These are phyloP conservation scores for Jordanella pulchra DNA, from an alignment of 2,797 vertebrate species.

Conservation along the genomic window DNA sequence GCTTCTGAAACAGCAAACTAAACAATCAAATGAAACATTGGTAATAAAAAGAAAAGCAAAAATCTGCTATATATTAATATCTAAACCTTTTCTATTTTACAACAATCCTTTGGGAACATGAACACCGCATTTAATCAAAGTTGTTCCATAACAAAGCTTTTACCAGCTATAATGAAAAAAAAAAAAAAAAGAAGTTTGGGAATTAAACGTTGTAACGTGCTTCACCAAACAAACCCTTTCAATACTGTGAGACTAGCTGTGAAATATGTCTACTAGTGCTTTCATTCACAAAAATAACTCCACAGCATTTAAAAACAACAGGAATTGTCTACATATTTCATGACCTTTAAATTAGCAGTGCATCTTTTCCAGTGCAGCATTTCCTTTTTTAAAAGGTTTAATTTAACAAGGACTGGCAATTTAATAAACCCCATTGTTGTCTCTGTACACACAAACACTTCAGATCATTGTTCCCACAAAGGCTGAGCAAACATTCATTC, in stretches of 20 bases:
- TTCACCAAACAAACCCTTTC: conserved; percentile 12
- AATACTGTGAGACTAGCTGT: conserved; percentile 5
- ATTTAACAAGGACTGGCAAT: conserved; percentile 29
- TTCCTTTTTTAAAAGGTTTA: neutral
- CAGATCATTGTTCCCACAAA: neutral
- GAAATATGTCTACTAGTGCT: neutral
- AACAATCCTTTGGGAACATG: conserved; percentile 37
- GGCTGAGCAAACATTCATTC: conserved; percentile 5
- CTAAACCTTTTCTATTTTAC: conserved; percentile 18
- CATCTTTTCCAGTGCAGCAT: conserved; percentile 6
- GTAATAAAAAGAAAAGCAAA: conserved; percentile 25
- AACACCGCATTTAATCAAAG: conserved; percentile 16
- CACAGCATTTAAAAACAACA: conserved; percentile 7
- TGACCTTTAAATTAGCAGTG: neutral
- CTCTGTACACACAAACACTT: conserved; percentile 12
- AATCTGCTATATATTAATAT: conserved; percentile 31
- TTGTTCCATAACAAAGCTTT: conserved; percentile 39
- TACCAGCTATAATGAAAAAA: conserved; percentile 26
- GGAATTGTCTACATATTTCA: neutral
- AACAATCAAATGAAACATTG: conserved; percentile 30
- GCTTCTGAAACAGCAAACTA: conserved; percentile 38
- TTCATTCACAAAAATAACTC: conserved; percentile 10
- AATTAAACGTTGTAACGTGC: conserved; percentile 25
- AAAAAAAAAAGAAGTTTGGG: conserved; percentile 15
- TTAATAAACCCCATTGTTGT: conserved; percentile 5